These are phyloP conservation scores for Tachina lurida DNA, from an alignment of 2,888 invertebrate genomes.

Conservation along the genomic window DNA sequence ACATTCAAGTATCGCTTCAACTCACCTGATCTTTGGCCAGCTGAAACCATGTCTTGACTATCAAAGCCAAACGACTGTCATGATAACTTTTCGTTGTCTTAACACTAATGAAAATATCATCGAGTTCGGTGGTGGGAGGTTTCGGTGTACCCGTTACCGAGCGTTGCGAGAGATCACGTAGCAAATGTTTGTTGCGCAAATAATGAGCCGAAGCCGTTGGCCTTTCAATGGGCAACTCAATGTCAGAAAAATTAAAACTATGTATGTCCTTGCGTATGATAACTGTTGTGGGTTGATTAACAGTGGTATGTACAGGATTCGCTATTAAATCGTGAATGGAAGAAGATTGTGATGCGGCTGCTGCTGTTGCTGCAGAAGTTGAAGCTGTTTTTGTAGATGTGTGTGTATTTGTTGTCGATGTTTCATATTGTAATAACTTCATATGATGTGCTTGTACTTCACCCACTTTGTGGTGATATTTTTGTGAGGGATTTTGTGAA, in stretches of 20 bases:
- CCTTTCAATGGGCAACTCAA: conserved; percentile 80
- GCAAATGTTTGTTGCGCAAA: conserved; percentile 80
- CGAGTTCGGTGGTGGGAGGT: conserved; percentile 88
- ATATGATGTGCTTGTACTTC: conserved; percentile 66
- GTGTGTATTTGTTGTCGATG: conserved; percentile 61
- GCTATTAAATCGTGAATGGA: conserved; percentile 64
- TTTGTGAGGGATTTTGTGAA: conserved; percentile 68
- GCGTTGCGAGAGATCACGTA: conserved; percentile 81
- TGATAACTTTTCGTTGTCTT: conserved; percentile 97
- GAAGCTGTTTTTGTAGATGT: conserved; percentile 59
- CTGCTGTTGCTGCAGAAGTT: conserved; percentile 51
- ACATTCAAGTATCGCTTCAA: conserved; percentile 34
- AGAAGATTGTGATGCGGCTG: conserved; percentile 55
- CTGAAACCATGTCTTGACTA: conserved; percentile 97
- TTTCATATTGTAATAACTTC: conserved; percentile 65
- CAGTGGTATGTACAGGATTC: conserved; percentile 66
- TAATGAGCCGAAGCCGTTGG: conserved; percentile 79
- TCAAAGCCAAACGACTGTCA: conserved; percentile 90
- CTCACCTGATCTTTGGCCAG: conserved; percentile 95
- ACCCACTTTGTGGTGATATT: conserved; percentile 64
- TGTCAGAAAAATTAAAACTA: conserved; percentile 82
- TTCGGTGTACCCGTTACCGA: conserved; percentile 83
- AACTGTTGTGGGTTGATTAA: conserved; percentile 78
- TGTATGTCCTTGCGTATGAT: conserved; percentile 83
- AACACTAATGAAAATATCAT: conserved; percentile 97